phyloP scores from a whole-genome alignment of 2,113 vertebrate species.

The Nothocercus julius region DNA sequence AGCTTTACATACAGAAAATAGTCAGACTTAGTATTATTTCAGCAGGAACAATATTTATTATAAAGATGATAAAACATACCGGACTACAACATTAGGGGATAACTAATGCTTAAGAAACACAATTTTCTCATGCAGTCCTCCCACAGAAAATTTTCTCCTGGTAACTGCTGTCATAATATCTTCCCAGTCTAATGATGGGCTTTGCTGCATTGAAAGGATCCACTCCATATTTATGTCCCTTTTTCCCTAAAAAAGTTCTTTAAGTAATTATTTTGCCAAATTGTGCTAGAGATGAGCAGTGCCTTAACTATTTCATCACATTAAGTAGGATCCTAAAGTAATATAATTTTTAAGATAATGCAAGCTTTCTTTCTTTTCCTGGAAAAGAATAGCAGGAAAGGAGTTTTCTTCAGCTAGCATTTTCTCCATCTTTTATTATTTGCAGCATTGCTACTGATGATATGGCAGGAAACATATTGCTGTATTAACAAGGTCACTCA shows the following conservation, averaged over 20 bases:
- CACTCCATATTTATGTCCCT: background rate
- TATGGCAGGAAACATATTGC: constrained; percentile 69
- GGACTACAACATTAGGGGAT: background rate
- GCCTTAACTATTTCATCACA: constrained; percentile 51
- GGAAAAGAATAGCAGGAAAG: constrained; percentile 49
- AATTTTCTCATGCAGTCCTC: background rate
- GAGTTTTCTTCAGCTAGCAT: background rate
- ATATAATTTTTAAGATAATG: constrained; percentile 41
- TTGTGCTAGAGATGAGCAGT: background rate
- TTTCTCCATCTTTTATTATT: constrained; percentile 12
- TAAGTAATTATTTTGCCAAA: constrained; percentile 26
- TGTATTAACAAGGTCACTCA: constrained; percentile 74
- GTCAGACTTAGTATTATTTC: background rate
- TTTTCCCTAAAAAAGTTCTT: background rate
- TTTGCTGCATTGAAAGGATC: background rate
- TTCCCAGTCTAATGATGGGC: background rate
- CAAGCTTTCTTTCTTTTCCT: constrained; percentile 31
- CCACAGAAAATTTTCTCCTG: background rate
- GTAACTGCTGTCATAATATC: background rate
- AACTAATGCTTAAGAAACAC: background rate
- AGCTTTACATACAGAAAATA: background rate
- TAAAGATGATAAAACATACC: background rate
- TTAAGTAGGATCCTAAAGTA: constrained; percentile 38
- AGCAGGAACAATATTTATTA: background rate
- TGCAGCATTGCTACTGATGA: constrained; percentile 57